phyloP scores from a whole-genome alignment of 2,888 invertebrate species.

The Empis livida region DNA sequence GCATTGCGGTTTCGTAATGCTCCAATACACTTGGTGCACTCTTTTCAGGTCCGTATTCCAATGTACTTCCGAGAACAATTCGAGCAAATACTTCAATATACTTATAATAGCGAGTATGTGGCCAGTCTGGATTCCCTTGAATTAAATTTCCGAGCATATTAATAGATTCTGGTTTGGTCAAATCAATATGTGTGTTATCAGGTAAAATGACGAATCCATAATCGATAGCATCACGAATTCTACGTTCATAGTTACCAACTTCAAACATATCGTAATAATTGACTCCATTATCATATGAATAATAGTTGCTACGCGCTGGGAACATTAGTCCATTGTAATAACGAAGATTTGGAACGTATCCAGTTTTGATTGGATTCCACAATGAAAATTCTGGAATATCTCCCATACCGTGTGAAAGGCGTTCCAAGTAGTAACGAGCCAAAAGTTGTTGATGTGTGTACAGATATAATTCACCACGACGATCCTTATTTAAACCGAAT shows the following conservation, averaged over 20 bases:
- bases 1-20: constrained; percentile 49
- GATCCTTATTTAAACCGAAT: constrained; percentile 38
- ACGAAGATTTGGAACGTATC: constrained; percentile 47
- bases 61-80: constrained; percentile 40
- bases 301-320: constrained; percentile 39
- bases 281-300: constrained; percentile 17
- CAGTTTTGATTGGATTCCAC: constrained; percentile 37
- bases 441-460: constrained; percentile 52
- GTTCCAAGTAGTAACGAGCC: constrained; percentile 56
- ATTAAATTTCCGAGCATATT: constrained; percentile 52
- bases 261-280: constrained; percentile 22
- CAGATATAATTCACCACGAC: constrained; percentile 52
- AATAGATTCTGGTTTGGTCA: constrained; percentile 48
- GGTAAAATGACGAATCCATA: constrained; percentile 36
- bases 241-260: constrained; percentile 31
- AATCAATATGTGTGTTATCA: constrained; percentile 42
- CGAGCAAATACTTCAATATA: constrained; percentile 43
- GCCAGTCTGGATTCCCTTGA: constrained; percentile 49
- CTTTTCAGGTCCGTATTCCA: constrained; percentile 25
- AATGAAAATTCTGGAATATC: constrained; percentile 45
- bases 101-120: constrained; percentile 46
- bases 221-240: constrained; percentile 40
- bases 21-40: constrained; percentile 44
- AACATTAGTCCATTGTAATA: constrained; percentile 48
- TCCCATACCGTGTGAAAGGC: constrained; percentile 50